Percentiles rank a stretch among this genome's conserved stretches.
These are phyloP conservation scores for Lepidochitona cinerea DNA, from an alignment of 2,888 invertebrate species.

Conservation along the genomic window DNA sequence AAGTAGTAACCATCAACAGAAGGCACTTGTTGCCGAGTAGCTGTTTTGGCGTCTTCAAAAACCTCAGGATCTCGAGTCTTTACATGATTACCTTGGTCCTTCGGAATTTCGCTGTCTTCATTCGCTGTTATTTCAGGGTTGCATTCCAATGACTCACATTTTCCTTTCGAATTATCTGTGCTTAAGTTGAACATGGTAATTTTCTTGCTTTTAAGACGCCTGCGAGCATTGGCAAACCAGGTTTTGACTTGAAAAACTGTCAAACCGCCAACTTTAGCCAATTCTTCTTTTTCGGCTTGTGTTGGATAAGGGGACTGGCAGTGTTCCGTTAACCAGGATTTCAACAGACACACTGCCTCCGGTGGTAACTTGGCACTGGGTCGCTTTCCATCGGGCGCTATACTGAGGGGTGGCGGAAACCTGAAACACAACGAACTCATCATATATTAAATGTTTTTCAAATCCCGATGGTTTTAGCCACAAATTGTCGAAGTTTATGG, in stretches of 20 bases:
- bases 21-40: not conserved
- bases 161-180: not conserved
- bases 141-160: not conserved
- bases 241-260: constrained; percentile 35
- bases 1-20: not conserved
- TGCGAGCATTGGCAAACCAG: constrained; percentile 34
- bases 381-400: constrained; percentile 33
- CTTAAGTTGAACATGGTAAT: not conserved
- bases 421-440: constrained; percentile 17
- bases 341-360: constrained; percentile 20
- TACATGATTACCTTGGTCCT: not conserved
- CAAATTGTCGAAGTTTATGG: no score
- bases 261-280: constrained; percentile 32
- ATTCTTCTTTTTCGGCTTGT: constrained; percentile 22
- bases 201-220: constrained; percentile 9
- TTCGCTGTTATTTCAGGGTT: not conserved
- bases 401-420: constrained; percentile 35
- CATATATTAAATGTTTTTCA: no score
- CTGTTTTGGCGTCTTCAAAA: not conserved
- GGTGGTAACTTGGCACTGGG: constrained; percentile 22
- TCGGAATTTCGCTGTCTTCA: not conserved
- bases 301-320: constrained; percentile 36
- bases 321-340: constrained; percentile 32
- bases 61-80: not conserved
- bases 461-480: no score